Conservation (phyloP, 2,797 vertebrate species). For the Pygocentrus nattereri region DNA sequence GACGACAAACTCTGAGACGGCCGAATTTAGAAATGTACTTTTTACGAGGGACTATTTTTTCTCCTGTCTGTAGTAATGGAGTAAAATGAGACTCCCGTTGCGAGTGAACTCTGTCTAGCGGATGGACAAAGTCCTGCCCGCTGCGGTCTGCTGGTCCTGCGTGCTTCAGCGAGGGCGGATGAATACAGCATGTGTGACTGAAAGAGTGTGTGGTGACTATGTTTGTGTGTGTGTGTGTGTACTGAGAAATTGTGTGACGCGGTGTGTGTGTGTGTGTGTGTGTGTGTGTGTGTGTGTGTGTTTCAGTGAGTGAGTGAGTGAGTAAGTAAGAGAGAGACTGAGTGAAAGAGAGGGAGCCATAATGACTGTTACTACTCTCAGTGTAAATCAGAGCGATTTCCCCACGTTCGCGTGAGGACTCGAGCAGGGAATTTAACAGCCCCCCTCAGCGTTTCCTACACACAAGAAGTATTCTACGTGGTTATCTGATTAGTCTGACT, state of each 20-base stretch:
- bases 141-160: conserved; percentile 58
- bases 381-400: conserved; percentile 65
- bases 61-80: conserved; percentile 23
- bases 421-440: conserved; percentile 78
- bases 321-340: conserved; percentile 33
- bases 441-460: conserved; percentile 65
- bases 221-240: conserved; percentile 18
- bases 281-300: conserved; percentile 33
- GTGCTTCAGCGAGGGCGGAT: conserved; percentile 61
- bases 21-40: not conserved
- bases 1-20: not conserved
- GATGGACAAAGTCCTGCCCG: conserved; percentile 57
- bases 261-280: conserved; percentile 14
- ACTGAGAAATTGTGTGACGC: conserved; percentile 1
- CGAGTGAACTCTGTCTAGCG: conserved; percentile 66
- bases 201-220: conserved; percentile 13
- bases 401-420: conserved; percentile 72
- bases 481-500: conserved; percentile 11
- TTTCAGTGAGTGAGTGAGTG: conserved; percentile 19
- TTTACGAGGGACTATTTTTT: conserved; percentile 42
- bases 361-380: conserved; percentile 62
- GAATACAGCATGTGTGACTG: conserved; percentile 59
- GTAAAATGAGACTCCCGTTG: conserved; percentile 31
- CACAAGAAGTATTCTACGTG: conserved; percentile 24
- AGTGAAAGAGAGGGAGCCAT: conserved; percentile 44